Percentiles rank a stretch among this genome's conserved stretches.
These are phyloP conservation scores for Cydia amplana DNA, from an alignment of 1,140 invertebrate genomes.

Conservation along the genomic window DNA sequence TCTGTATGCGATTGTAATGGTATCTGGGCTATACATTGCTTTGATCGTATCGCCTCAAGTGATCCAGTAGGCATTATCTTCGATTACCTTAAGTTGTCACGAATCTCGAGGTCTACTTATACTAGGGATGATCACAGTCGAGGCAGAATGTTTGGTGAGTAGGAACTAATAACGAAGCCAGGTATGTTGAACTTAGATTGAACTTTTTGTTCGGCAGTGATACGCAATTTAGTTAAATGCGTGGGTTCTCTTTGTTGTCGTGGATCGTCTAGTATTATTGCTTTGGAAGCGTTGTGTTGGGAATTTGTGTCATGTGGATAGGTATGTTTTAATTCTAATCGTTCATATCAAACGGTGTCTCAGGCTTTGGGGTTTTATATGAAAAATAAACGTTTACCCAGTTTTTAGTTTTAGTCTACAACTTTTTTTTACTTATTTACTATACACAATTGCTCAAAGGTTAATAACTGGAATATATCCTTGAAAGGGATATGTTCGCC, in stretches of 20 bases:
- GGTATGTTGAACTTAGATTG: conserved; percentile 18
- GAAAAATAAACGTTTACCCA: too few species aligned
- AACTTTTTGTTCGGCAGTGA: conserved; percentile 23
- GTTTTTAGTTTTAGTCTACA: too few species aligned
- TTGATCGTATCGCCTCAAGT: neutral
- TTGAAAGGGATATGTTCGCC: too few species aligned
- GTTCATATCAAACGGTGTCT: neutral
- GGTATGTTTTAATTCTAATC: neutral
- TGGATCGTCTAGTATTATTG: neutral
- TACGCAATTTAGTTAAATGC: neutral
- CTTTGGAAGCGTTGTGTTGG: neutral
- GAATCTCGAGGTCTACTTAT: neutral
- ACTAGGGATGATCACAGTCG: neutral
- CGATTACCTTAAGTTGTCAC: neutral
- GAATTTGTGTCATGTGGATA: neutral
- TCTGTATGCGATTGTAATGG: neutral
- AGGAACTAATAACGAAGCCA: conserved; percentile 14
- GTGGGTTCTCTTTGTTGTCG: neutral
- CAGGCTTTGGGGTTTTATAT: too few species aligned
- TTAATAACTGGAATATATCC: too few species aligned
- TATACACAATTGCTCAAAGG: too few species aligned
- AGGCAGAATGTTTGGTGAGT: neutral
- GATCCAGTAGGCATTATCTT: neutral
- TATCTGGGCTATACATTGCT: neutral
- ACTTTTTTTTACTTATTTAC: too few species aligned